These are phyloP conservation scores for Drosophila lini DNA, from an alignment of 1,140 invertebrate genomes.

Conservation along the genomic window DNA sequence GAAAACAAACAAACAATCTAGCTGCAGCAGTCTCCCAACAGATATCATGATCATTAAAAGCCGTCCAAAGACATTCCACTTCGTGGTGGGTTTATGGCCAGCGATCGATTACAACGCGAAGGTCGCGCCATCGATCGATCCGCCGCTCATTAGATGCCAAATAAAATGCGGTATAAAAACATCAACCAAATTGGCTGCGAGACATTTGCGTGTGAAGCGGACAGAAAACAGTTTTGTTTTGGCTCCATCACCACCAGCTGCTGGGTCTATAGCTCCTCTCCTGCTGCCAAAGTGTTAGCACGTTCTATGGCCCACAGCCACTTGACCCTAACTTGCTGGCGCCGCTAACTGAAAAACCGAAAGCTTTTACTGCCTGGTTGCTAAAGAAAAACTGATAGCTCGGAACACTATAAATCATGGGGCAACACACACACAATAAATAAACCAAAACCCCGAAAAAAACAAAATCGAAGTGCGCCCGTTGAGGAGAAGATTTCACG, in stretches of 20 bases:
- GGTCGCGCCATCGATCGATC: slow-evolving; percentile 59
- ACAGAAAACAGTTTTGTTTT: slow-evolving; percentile 49
- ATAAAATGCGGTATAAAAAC: slow-evolving; percentile 81
- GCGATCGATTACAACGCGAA: slow-evolving; percentile 74
- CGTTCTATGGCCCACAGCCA: slow-evolving; percentile 64
- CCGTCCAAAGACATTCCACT: slow-evolving; percentile 69
- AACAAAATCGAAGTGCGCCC: slow-evolving; percentile 67
- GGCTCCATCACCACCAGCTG: background rate
- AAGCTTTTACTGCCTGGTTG: slow-evolving; percentile 39
- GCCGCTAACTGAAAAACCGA: slow-evolving; percentile 55
- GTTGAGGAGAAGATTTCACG: slow-evolving; percentile 52
- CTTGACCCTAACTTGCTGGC: slow-evolving; percentile 57
- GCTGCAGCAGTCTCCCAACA: slow-evolving; percentile 9
- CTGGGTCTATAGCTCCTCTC: background rate
- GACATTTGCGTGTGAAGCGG: slow-evolving; percentile 76
- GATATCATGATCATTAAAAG: slow-evolving; percentile 70
- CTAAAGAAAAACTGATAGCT: slow-evolving; percentile 35
- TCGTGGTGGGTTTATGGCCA: slow-evolving; percentile 76
- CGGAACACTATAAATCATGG: slow-evolving; percentile 72
- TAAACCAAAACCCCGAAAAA: slow-evolving; percentile 31
- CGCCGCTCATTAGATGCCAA: slow-evolving; percentile 77
- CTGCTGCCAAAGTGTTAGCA: slow-evolving; percentile 66
- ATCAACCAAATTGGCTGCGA: slow-evolving; percentile 68
- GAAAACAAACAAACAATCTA: slow-evolving; percentile 57
- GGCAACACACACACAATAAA: slow-evolving; percentile 10